Conservation (phyloP, 2,888 invertebrate genomes). For the Nezara viridula region DNA sequence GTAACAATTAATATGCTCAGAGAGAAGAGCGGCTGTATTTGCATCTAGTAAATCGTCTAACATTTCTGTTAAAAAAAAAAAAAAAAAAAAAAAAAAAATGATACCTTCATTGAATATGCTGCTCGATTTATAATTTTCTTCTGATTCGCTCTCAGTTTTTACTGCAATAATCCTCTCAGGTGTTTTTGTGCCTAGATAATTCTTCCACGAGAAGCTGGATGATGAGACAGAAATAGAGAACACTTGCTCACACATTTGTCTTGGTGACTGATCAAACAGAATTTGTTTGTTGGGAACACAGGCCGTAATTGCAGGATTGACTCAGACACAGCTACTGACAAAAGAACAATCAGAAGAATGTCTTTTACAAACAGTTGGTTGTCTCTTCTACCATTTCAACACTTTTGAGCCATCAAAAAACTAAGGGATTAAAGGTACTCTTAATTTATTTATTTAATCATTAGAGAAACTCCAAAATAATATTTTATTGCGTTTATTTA, state of each 20-base stretch:
- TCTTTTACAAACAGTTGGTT: not conserved
- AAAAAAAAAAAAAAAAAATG: not conserved
- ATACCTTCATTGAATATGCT: not conserved
- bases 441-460: not conserved
- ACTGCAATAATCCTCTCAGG: not conserved
- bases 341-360: slow-evolving; percentile 27
- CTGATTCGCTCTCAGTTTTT: not conserved
- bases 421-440: not conserved
- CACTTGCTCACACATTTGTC: slow-evolving; percentile 46
- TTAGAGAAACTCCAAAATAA: not conserved
- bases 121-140: not conserved
- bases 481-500: no score
- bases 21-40: not conserved
- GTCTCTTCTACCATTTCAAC: not conserved
- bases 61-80: not conserved
- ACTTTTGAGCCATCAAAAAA: not conserved
- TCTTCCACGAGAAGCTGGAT: not conserved
- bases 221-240: slow-evolving; percentile 27
- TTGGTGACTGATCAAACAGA: slow-evolving; percentile 33
- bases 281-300: slow-evolving; percentile 11
- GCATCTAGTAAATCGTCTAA: not conserved
- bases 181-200: not conserved
- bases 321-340: slow-evolving; percentile 33
- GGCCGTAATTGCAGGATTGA: slow-evolving; percentile 22
- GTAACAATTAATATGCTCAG: not conserved